phyloP scores from a whole-genome alignment of 2,888 invertebrate genomes.

The Petrolisthes manimaculis region DNA sequence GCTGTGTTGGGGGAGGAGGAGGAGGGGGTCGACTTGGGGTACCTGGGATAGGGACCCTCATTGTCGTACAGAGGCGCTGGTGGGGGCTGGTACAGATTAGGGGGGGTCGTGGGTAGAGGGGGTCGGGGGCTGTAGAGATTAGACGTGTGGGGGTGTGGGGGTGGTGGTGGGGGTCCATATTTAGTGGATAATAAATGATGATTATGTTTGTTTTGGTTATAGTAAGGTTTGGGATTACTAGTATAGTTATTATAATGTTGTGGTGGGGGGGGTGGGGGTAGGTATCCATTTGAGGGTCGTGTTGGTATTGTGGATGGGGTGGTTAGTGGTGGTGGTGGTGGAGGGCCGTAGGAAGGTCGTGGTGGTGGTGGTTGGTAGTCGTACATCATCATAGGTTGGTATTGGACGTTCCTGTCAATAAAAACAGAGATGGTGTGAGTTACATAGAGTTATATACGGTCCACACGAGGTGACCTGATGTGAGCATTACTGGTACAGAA shows the following conservation, averaged over 20 bases:
- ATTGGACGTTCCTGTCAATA: too few relatives aligned
- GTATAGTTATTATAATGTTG: conserved; percentile 34
- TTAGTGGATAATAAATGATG: conserved; percentile 41
- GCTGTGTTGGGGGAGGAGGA: conserved; percentile 33
- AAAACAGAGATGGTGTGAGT: too few relatives aligned
- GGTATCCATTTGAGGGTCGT: conserved; percentile 38
- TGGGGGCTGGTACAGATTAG: conserved; percentile 47
- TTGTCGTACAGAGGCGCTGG: conserved; percentile 49
- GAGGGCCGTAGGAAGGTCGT: conserved; percentile 14
- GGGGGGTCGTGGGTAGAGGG: conserved; percentile 4
- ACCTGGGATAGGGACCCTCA: conserved; percentile 58
- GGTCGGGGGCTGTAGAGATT: conserved; percentile 28
- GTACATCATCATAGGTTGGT: conserved; percentile 28
- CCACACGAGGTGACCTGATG: too few relatives aligned
- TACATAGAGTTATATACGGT: too few relatives aligned
- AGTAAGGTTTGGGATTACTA: conserved; percentile 39
- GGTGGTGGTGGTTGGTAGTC: conserved; percentile 43
- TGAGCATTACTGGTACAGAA: too few relatives aligned
- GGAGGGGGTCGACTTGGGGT: conserved; percentile 46
- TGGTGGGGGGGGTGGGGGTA: conserved; percentile 49
- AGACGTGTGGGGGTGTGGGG: too few relatives aligned
- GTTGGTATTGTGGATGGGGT: conserved; percentile 6
- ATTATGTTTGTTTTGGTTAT: conserved; percentile 10
- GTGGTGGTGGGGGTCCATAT: conserved; percentile 36
- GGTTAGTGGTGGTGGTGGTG: background rate